phyloP scores from a whole-genome alignment of 1,140 invertebrate species.

The Drosophila cardini region DNA sequence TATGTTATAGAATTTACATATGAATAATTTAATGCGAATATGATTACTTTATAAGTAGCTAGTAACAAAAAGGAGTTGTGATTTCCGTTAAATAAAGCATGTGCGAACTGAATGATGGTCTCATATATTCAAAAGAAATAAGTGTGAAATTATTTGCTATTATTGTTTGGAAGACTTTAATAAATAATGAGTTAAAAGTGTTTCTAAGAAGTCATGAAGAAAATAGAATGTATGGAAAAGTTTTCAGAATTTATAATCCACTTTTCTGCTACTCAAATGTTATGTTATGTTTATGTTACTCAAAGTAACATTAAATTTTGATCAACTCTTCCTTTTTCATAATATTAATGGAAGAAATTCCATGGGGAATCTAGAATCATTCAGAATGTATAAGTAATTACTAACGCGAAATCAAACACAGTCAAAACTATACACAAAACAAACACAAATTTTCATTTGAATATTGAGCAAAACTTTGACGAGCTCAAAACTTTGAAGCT shows the following conservation, averaged over 20 bases:
- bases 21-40: slow-evolving; percentile 52
- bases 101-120: background rate
- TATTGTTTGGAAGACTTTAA: background rate
- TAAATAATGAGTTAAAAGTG: background rate
- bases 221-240: no score
- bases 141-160: background rate
- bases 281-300: no score
- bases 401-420: slow-evolving; percentile 11
- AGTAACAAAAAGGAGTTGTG: background rate
- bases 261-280: no score
- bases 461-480: slow-evolving; percentile 65
- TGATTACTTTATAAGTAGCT: slow-evolving; percentile 51
- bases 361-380: background rate
- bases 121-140: background rate
- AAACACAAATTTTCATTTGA: slow-evolving; percentile 51
- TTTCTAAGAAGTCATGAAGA: no score
- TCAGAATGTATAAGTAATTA: slow-evolving; percentile 11
- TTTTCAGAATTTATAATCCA: no score
- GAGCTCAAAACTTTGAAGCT: slow-evolving; percentile 29
- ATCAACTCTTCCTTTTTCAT: background rate
- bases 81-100: slow-evolving; percentile 4
- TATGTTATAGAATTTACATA: slow-evolving; percentile 29
- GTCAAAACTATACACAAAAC: background rate
- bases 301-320: no score
- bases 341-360: background rate